Base-by-base conservation (phyloP, 2,797 vertebrate species). In the Anabas testudineus region DNA sequence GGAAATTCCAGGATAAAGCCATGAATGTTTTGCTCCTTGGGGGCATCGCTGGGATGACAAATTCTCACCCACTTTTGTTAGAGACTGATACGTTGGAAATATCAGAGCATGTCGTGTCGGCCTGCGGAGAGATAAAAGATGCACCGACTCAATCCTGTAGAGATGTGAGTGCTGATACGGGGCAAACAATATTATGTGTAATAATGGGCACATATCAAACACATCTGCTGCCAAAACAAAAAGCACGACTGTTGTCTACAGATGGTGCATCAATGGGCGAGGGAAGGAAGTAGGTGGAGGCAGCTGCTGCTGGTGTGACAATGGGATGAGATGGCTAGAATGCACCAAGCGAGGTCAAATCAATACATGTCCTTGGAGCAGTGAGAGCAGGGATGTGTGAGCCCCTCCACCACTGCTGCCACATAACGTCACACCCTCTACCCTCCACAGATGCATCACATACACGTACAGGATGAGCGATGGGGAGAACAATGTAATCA, bases 321-420 rank as follows among this genome's bases (percentile, higher is more conserved):
- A 67, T 46, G 57, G 1, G 58, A 82, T 73, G 57, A 68, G 62
- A 49, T 5, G 18, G 52, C 87, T 4, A 59, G 52, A 65, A 71
- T 61, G 46, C 68, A 72, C 68, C 36, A 45, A 9, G 60, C 39
- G 69, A 78, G 86, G 84, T 82, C 85, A 83, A 83, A 87, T 86
- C 89, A 86, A 90, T 78, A 82, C 51, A 74, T 62, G 81, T 76
- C 81, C 62, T 37, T 42, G 28, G 48, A 70, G 78, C 67, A 45
- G 58, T 1, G 10, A 53, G 41, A 47, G 36, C 14, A 49, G 28
- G 5, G 46, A 62, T 0, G 18, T 28, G 60, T 9, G 61, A 12
- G 67, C 4, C 39, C 21, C 49, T 63, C 16, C n/a, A 10, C 28
- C 2, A n/a, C 53, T 47, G 62, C 70, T 10, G 53, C 28, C 3